Percentiles rank a stretch among this genome's conserved stretches.
Evolutionary conservation across 2,888 invertebrate genomes (phyloP).

Genomic region (Parascotia fuliginaria): DNA sequence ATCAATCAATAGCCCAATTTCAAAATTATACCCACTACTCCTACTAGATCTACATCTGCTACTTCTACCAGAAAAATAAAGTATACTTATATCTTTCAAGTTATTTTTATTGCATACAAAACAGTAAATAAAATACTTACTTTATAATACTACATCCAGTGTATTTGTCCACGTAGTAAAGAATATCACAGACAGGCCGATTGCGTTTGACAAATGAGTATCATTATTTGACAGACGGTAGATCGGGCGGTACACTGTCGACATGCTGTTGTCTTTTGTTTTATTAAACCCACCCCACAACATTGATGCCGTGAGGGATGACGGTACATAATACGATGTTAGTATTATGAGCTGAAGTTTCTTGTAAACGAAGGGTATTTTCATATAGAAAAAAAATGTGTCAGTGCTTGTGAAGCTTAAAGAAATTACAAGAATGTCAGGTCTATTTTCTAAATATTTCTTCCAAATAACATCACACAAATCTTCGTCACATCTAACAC

Average conservation of each 20-base stretch:
- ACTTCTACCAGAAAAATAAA: too few relatives aligned
- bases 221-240: slow-evolving; percentile 83
- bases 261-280: slow-evolving; percentile 83
- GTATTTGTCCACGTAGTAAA: slow-evolving; percentile 36
- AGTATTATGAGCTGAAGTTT: slow-evolving; percentile 51
- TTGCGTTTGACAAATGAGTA: slow-evolving; percentile 83
- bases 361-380: neutral
- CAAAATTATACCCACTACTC: too few relatives aligned
- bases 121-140: neutral
- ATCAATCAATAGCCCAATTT: too few relatives aligned
- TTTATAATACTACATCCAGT: slow-evolving; percentile 10
- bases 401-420: too few relatives aligned
- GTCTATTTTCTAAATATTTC: too few relatives aligned
- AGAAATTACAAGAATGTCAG: too few relatives aligned
- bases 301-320: slow-evolving; percentile 65
- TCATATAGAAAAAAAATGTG: too few relatives aligned
- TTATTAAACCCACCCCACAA: slow-evolving; percentile 75
- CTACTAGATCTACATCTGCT: too few relatives aligned
- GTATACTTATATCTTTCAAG: too few relatives aligned
- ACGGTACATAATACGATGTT: slow-evolving; percentile 55
- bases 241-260: slow-evolving; percentile 71
- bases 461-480: too few relatives aligned
- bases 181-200: slow-evolving; percentile 50
- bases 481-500: too few relatives aligned
- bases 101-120: too few relatives aligned